Evolutionary conservation across 2,888 invertebrate species (phyloP).

Genomic region (Apamea sordens): DNA sequence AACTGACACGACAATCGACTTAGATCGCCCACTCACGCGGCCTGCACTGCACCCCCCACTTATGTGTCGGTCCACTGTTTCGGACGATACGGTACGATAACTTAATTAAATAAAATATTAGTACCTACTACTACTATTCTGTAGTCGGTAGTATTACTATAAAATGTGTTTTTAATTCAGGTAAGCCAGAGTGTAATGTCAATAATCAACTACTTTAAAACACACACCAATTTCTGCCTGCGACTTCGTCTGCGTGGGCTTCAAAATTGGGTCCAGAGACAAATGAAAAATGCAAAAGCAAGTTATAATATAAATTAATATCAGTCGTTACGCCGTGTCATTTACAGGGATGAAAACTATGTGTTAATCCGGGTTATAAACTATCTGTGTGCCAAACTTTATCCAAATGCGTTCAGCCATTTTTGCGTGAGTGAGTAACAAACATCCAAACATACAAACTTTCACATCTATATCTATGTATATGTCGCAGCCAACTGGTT

Average conservation of each 20-base stretch:
- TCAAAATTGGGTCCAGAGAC: not conserved
- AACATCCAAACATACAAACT: too few species aligned
- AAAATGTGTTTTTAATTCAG: not conserved
- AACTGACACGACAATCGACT: slow-evolving; percentile 71
- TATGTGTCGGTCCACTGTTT: slow-evolving; percentile 71
- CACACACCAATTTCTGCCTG: not conserved
- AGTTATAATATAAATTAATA: not conserved
- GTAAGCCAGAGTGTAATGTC: not conserved
- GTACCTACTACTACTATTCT: not conserved
- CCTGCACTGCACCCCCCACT: slow-evolving; percentile 82
- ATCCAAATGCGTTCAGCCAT: too few species aligned
- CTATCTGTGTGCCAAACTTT: too few species aligned
- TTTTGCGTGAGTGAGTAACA: too few species aligned
- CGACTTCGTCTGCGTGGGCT: not conserved
- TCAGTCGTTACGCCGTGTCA: not conserved
- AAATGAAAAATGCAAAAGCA: not conserved
- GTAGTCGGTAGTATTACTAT: not conserved
- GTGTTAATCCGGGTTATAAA: too few species aligned
- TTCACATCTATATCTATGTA: too few species aligned
- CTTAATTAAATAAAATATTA: not conserved
- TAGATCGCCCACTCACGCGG: slow-evolving; percentile 81
- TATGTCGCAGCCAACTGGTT: too few species aligned
- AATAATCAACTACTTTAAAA: not conserved
- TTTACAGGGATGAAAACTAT: too few species aligned
- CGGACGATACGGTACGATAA: slow-evolving; percentile 65